These are phyloP conservation scores for Paramacrobiotus metropolitanus DNA, from an alignment of 1,140 invertebrate species.

Conservation along the genomic window DNA sequence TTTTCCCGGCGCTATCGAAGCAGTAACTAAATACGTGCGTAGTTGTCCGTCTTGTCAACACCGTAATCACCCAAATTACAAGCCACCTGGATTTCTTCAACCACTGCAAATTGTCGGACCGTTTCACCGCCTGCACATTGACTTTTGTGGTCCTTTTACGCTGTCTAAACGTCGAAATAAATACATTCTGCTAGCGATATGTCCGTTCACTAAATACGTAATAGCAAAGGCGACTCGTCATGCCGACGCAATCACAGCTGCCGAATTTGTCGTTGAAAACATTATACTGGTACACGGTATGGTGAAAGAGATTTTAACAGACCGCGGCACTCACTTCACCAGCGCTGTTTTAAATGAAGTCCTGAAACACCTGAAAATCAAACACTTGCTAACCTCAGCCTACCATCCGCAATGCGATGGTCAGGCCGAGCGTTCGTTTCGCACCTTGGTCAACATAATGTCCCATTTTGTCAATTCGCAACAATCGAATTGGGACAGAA, in stretches of 20 bases:
- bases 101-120: neutral
- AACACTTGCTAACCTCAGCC: neutral
- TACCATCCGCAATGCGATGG: neutral
- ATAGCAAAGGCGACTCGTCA: neutral
- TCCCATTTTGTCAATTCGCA: neutral
- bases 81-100: neutral
- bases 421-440: neutral
- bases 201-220: neutral
- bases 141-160: neutral
- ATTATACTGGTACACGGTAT: neutral
- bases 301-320: neutral
- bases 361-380: neutral
- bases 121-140: neutral
- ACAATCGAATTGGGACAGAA: neutral
- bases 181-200: neutral
- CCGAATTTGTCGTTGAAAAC: neutral
- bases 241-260: neutral
- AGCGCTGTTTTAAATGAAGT: neutral
- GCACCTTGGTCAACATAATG: neutral
- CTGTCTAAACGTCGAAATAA: neutral
- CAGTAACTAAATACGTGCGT: neutral
- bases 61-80: neutral
- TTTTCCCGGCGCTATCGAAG: neutral
- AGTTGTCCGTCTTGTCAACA: neutral
- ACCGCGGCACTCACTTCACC: neutral